Conservation (phyloP, 2,888 invertebrate genomes). For the Drosophila anomalata region DNA sequence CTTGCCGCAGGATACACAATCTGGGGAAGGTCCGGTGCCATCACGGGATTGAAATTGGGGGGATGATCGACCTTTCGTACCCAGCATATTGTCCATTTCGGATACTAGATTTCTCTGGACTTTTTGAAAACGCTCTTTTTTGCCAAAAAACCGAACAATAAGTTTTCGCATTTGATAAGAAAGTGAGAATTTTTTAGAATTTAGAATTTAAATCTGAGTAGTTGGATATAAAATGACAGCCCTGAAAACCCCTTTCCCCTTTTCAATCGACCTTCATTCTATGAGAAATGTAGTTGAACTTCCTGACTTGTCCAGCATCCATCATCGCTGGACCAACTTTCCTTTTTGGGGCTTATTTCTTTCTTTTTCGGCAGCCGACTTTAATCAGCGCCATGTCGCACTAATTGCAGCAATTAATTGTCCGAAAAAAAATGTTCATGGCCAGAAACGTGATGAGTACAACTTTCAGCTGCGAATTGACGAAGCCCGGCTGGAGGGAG, state of each 20-base stretch:
- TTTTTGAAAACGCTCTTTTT: background rate
- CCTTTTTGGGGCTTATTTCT: background rate
- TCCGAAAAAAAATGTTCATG: constrained; percentile 33
- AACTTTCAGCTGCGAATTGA: constrained; percentile 19
- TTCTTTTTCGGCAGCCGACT: constrained; percentile 28
- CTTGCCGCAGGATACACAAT: constrained; percentile 89
- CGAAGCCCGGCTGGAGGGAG: background rate
- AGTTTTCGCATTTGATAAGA: constrained; percentile 8
- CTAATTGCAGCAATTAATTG: constrained; percentile 77
- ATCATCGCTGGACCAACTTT: constrained; percentile 21
- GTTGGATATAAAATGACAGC: background rate
- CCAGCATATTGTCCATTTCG: background rate
- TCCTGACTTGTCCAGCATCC: background rate
- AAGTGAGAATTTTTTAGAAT: background rate
- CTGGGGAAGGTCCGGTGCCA: background rate
- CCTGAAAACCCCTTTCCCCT: background rate
- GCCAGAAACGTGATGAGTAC: constrained; percentile 26
- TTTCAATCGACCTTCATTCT: background rate
- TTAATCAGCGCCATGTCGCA: constrained; percentile 73
- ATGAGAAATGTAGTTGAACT: background rate
- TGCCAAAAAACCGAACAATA: background rate
- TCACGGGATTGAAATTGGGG: background rate
- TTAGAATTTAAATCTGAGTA: background rate
- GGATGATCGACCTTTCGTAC: background rate
- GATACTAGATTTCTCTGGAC: background rate